Base-by-base conservation (phyloP, 2,888 invertebrate species). In the Agrilus biguttatus region DNA sequence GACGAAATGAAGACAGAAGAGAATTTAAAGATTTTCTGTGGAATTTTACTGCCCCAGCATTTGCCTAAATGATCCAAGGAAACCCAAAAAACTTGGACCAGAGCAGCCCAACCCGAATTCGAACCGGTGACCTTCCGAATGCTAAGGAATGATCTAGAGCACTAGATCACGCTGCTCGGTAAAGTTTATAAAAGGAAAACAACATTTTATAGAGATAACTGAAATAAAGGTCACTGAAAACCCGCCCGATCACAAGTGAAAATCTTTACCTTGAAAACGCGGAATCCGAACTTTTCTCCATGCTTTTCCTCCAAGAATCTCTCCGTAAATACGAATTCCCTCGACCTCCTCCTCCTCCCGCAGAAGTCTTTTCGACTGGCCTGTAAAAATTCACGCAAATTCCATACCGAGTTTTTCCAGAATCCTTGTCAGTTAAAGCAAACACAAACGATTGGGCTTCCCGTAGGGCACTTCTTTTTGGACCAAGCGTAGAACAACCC, bases 361-460 rank as follows among this genome's bases (percentile, higher is more conserved):
- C 58, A 34, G 57, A 62, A 41, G 63, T 56, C 47, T 79, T 77
- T 63, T 90, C 89, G 53, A 92, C 81, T 7, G 92, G 88, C 40
- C 96, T 80, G 70, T 93, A 96, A 70, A 98, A 99, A 69, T 98
- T 98, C 45, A 97, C 88, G 68, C 98, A 98, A 52, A 97, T 88
- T 34, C 98, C 98, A 65, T 87, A 98, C 23, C 93, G 79, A 12
- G 88, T 87, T 69, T 86, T 85, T 33, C 84, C 95, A 12, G 95
- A 93, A 69, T 98, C 98, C 67, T 99, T 98, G 65, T 98, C 98
- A 14, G 98, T 99, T 52, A 98, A 76, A 8, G 92, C 92, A 65
- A 97, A 98, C 13, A 97, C 95, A 68, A 98, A 98, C 13, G 96
- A 95, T 23, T 89, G 87, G 41, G 92, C 87, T 65, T 98, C 96